Conservation (phyloP, 2,797 vertebrate genomes). For the Otolemur crassicaudatus region DNA sequence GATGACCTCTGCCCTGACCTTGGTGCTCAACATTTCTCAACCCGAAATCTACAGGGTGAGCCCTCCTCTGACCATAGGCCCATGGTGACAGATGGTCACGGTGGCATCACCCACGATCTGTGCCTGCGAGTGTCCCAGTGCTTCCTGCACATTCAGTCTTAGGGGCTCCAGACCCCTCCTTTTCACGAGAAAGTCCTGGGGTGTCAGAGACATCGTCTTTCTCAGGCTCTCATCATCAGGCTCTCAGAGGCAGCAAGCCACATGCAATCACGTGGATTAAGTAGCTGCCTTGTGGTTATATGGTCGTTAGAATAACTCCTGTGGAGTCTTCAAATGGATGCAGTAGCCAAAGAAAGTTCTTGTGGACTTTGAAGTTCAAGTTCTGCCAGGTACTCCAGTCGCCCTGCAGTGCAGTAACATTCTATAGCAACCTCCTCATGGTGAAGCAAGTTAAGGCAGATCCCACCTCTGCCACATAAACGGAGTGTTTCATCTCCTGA, state of each 20-base stretch:
- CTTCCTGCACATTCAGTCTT: background rate
- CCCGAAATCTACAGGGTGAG: background rate
- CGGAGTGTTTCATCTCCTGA: background rate
- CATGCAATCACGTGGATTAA: background rate
- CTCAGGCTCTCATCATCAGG: background rate
- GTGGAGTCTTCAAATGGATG: background rate
- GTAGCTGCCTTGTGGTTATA: slow-evolving; percentile 3
- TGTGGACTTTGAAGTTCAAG: slow-evolving; percentile 58
- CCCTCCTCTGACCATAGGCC: background rate
- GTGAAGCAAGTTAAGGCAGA: background rate
- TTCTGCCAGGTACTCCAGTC: background rate
- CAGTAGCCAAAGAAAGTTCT: background rate
- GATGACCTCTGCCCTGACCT: background rate
- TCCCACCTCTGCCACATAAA: background rate
- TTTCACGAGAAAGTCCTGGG: background rate
- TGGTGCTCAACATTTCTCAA: background rate
- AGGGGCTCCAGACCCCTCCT: background rate
- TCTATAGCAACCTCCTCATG: slow-evolving; percentile 43
- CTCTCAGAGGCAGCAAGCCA: background rate
- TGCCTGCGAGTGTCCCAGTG: accelerated
- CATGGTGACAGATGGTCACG: background rate
- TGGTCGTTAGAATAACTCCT: background rate
- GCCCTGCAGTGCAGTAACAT: background rate
- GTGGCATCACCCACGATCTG: background rate
- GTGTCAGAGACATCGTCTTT: background rate